Evolutionary conservation across 2,888 invertebrate genomes (phyloP).

Genomic region (Dioctria linearis): DNA sequence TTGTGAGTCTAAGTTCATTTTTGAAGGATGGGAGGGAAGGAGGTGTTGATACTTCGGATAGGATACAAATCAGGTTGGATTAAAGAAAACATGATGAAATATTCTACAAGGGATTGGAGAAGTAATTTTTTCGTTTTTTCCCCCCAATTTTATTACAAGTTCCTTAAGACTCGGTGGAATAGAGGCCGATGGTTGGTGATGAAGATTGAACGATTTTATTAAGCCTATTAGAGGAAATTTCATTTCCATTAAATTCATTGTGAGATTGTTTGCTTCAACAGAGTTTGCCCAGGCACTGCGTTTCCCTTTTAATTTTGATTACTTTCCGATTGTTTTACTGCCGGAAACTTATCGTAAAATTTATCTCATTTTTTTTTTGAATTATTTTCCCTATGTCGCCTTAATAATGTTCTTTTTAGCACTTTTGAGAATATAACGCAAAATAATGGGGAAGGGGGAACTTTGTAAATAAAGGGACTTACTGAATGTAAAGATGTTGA

Average conservation of each 20-base stretch:
- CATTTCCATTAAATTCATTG: conserved; percentile 30
- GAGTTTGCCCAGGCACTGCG: not conserved
- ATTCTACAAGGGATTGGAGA: not conserved
- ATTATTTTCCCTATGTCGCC: not conserved
- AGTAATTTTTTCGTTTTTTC: too few relatives aligned
- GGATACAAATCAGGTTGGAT: not conserved
- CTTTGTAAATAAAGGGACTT: too few relatives aligned
- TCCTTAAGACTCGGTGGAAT: not conserved
- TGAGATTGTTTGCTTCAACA: not conserved
- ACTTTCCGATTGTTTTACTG: conserved; percentile 9
- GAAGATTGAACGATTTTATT: conserved; percentile 39
- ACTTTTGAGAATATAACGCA: too few relatives aligned
- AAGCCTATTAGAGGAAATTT: conserved; percentile 21
- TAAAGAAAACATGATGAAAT: conserved; percentile 23
- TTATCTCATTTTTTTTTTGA: not conserved
- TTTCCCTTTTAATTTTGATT: conserved; percentile 37
- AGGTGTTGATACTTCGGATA: too few relatives aligned
- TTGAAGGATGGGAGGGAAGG: too few relatives aligned
- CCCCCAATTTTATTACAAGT: not conserved
- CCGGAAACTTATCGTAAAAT: not conserved
- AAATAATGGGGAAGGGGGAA: too few relatives aligned
- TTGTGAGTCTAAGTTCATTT: too few relatives aligned
- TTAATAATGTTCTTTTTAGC: too few relatives aligned
- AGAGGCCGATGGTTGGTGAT: not conserved
- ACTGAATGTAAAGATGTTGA: too few relatives aligned